A percentile compares a stretch with the other conserved stretches of the same genome.
Evolutionary conservation across 1,140 invertebrate genomes (phyloP).

Genomic region (Macrobrachium rosenbergii): DNA sequence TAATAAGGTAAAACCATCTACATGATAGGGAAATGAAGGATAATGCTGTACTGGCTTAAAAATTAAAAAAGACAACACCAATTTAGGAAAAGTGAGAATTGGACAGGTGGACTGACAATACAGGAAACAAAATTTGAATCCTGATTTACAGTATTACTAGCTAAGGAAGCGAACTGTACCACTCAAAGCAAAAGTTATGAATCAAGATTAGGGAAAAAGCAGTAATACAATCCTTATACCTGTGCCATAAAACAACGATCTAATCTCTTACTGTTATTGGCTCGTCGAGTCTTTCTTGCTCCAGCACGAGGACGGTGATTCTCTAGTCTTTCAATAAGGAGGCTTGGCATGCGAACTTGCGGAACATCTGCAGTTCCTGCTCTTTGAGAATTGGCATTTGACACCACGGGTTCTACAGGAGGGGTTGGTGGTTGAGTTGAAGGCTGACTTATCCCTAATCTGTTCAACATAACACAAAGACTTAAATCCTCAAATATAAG

Average conservation of each 20-base stretch:
- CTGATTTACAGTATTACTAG: no score
- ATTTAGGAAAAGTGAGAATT: no score
- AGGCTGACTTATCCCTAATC: slow-evolving; percentile 51
- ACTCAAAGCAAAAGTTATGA: background rate
- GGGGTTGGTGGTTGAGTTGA: slow-evolving; percentile 39
- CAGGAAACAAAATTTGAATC: no score
- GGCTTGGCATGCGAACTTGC: slow-evolving; percentile 21
- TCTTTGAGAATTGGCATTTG: no score
- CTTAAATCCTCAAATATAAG: background rate
- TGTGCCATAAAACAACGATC: background rate
- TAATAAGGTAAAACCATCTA: no score
- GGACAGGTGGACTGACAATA: no score
- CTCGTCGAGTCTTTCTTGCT: slow-evolving; percentile 35
- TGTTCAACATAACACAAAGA: background rate
- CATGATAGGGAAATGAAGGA: no score
- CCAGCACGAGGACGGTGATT: slow-evolving; percentile 29
- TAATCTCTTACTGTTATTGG: slow-evolving; percentile 36
- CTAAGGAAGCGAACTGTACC: no score
- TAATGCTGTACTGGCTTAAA: no score
- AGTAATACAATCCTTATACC: background rate
- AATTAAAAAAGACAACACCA: no score
- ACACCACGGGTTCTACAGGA: background rate
- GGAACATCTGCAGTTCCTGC: background rate
- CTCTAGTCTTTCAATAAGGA: slow-evolving; percentile 41
- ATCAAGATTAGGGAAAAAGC: background rate